These are phyloP conservation scores for Morpho achilles DNA, from an alignment of 2,888 invertebrate genomes.

Conservation along the genomic window DNA sequence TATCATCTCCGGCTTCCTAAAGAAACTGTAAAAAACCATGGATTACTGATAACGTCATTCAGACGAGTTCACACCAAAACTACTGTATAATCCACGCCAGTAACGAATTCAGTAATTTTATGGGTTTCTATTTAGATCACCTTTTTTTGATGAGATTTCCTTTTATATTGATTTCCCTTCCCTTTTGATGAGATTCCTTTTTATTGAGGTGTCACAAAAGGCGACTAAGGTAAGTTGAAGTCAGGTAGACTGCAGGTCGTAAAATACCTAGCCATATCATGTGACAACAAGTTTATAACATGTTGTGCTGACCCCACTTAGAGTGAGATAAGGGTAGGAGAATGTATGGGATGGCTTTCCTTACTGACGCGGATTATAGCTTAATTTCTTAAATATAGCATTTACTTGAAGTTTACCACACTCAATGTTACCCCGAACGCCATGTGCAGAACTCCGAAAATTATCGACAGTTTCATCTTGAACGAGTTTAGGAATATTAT, in stretches of 20 bases:
- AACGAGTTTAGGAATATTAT: conserved; percentile 86
- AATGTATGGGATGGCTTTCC: neutral
- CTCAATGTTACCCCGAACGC: conserved; percentile 84
- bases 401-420: conserved; percentile 80
- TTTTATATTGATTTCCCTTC: no score
- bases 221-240: no score
- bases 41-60: neutral
- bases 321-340: no score
- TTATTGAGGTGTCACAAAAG: no score
- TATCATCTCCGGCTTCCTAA: conserved; percentile 67
- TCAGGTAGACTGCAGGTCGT: no score
- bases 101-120: neutral
- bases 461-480: conserved; percentile 87
- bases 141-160: neutral
- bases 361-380: conserved; percentile 31
- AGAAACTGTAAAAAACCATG: conserved; percentile 56
- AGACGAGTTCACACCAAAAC: conserved; percentile 5
- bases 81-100: conserved; percentile 9
- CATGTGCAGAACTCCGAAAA: conserved; percentile 87
- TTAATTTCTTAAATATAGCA: conserved; percentile 75
- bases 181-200: neutral
- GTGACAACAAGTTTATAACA: no score
- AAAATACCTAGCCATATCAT: no score
- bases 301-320: no score
- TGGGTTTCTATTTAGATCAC: no score